These are phyloP conservation scores for Sminthopsis crassicaudata DNA, from an alignment of 2,113 vertebrate genomes.

Conservation along the genomic window DNA sequence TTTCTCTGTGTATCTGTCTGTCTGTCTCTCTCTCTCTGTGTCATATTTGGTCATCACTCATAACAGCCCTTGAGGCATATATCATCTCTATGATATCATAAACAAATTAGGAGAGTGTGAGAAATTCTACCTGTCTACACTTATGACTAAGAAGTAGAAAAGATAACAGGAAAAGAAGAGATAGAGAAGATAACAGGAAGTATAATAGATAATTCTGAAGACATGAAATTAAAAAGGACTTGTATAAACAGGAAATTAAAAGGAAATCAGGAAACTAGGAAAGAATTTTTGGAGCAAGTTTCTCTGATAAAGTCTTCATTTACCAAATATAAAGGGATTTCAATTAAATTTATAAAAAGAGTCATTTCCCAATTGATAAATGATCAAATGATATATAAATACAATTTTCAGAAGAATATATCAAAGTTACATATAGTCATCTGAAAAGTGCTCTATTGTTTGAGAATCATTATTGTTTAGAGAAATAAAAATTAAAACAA, in stretches of 20 bases:
- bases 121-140: too few species aligned
- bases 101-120: too few species aligned
- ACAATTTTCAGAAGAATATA: not conserved
- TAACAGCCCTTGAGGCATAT: not conserved
- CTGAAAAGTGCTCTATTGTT: not conserved
- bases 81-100: not conserved
- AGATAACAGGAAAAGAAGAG: too few species aligned
- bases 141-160: too few species aligned
- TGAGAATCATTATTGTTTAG: not conserved
- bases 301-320: not conserved
- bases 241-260: too few species aligned
- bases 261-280: too few species aligned
- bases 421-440: not conserved
- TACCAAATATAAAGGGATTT: not conserved
- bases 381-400: too few species aligned
- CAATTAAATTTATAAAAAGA: not conserved
- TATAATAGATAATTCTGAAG: too few species aligned
- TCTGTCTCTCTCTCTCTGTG: not conserved
- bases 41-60: not conserved
- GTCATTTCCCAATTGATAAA: not conserved
- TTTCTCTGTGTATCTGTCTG: too few species aligned
- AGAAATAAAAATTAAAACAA: not conserved
- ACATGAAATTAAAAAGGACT: too few species aligned
- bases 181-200: too few species aligned
- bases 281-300: too few species aligned